phyloP scores from a whole-genome alignment of 2,797 vertebrate genomes.

The Hyperoplus immaculatus region DNA sequence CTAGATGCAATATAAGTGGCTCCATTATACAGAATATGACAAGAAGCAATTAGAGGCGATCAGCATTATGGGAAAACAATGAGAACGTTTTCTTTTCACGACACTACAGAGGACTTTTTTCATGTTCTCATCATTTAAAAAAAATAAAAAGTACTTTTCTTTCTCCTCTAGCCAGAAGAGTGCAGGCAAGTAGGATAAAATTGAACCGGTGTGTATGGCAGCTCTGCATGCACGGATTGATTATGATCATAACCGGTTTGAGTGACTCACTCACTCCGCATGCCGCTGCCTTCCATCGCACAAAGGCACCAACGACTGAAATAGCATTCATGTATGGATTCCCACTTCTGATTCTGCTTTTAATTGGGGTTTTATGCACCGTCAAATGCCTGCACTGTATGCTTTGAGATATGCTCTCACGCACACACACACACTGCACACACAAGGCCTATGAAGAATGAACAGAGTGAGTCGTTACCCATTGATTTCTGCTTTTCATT shows the following conservation, averaged over 20 bases:
- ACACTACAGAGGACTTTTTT: conserved; percentile 11
- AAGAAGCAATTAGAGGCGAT: conserved; percentile 32
- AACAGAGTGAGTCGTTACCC: conserved; percentile 49
- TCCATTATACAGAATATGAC: conserved; percentile 13
- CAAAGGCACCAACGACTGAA: conserved; percentile 49
- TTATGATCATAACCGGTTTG: conserved; percentile 25
- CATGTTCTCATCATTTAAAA: conserved; percentile 33
- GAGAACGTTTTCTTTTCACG: conserved; percentile 19
- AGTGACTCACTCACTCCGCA: conserved; percentile 49
- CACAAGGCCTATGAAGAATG: conserved; percentile 38
- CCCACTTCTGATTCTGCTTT: conserved; percentile 56
- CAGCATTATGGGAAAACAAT: conserved; percentile 34
- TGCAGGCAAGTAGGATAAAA: conserved; percentile 34
- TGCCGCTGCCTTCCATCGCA: conserved; percentile 40
- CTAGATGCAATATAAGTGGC: conserved; percentile 9
- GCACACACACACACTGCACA: conserved; percentile 17
- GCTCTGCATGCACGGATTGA: conserved; percentile 45
- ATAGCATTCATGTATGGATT: conserved; percentile 56
- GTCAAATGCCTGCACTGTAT: conserved; percentile 17
- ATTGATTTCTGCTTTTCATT: conserved; percentile 81
- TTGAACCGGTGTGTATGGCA: conserved; percentile 47
- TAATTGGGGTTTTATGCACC: conserved; percentile 58
- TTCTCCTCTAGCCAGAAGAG: conserved; percentile 31
- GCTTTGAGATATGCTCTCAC: conserved; percentile 18
- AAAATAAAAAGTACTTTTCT: conserved; percentile 21